Conservation (phyloP, 2,888 invertebrate species). For the Agriotes lineatus region DNA sequence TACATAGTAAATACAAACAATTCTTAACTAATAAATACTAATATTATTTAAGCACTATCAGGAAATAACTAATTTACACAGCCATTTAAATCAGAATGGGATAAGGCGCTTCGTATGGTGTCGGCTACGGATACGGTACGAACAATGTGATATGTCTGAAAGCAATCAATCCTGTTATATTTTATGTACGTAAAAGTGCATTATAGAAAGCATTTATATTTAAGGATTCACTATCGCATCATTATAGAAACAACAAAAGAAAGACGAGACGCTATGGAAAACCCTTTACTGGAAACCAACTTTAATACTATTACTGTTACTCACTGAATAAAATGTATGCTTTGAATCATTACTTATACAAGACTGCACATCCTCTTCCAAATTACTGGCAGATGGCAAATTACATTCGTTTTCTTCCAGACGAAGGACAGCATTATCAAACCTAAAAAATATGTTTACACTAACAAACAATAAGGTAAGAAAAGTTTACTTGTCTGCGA, state of each 20-base stretch:
- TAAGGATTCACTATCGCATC: no score
- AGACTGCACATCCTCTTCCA: constrained; percentile 47
- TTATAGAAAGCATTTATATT: no score
- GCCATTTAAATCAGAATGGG: not conserved
- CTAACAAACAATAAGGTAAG: not conserved
- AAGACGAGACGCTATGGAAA: no score
- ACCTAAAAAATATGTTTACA: not conserved
- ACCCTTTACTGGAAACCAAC: no score
- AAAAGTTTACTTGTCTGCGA: constrained; percentile 1
- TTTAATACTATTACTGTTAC: no score
- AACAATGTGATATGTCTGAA: constrained; percentile 20
- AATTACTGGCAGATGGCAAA: not conserved
- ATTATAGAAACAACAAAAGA: no score
- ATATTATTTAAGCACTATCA: no score
- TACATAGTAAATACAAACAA: no score
- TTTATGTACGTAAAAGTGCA: no score
- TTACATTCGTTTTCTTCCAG: constrained; percentile 7
- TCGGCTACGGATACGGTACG: not conserved
- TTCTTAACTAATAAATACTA: no score
- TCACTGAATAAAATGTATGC: constrained; percentile 51
- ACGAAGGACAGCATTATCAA: constrained; percentile 10
- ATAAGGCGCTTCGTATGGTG: constrained; percentile 5
- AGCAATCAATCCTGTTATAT: not conserved
- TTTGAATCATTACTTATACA: constrained; percentile 50
- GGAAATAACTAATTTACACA: not conserved